Percentiles rank a stretch among this genome's conserved stretches.
Conservation (phyloP, 2,113 vertebrate genomes). For the Fregata magnificens region DNA sequence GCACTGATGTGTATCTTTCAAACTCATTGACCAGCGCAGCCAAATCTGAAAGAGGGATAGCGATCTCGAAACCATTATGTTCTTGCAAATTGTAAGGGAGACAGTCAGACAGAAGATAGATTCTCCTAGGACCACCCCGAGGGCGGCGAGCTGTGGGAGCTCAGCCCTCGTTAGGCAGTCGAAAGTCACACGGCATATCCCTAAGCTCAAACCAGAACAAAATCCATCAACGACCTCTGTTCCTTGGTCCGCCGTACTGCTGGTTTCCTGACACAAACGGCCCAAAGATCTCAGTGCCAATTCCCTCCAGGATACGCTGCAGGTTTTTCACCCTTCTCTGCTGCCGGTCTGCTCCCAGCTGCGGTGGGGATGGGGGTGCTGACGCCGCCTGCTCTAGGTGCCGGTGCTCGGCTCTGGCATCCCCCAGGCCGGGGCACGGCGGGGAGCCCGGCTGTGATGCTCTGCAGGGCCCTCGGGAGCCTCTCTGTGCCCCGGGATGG, state of each 20-base stretch:
- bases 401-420: neutral
- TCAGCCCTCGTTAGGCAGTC: neutral
- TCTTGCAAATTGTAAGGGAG: neutral
- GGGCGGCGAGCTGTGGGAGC: neutral
- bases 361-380: neutral
- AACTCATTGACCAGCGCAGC: neutral
- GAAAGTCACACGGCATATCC: accelerated
- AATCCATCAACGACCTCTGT: neutral
- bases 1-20: neutral
- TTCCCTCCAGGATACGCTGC: accelerated
- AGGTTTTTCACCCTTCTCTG: neutral
- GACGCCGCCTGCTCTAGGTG: neutral
- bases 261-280: neutral
- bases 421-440: too few species aligned
- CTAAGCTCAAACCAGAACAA: neutral
- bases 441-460: neutral
- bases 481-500: accelerated
- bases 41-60: accelerated
- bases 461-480: neutral
- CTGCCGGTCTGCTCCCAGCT: neutral
- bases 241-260: neutral
- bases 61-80: neutral
- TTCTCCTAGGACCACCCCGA: neutral
- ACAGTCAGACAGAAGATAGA: neutral
- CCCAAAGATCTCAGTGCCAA: neutral